Conservation (phyloP, 53 echinoderm and acorn worm species). For the Astropecten irregularis region DNA sequence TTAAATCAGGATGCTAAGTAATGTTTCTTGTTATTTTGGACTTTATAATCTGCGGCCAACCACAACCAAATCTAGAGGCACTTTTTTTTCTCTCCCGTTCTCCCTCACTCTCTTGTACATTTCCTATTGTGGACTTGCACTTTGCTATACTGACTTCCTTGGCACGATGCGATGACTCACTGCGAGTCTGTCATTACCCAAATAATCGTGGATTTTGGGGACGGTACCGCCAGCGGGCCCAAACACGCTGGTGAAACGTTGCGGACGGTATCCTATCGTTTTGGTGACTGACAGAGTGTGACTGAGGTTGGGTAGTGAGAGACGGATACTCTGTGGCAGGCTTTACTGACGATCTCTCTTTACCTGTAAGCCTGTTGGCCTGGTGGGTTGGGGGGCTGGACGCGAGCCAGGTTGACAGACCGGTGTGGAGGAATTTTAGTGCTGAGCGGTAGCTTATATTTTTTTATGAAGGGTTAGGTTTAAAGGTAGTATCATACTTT, state of each 20-base stretch:
- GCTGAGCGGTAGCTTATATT: too few relatives aligned
- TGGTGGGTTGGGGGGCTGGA: too few relatives aligned
- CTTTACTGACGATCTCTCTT: too few relatives aligned
- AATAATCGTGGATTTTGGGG: conserved; percentile 38
- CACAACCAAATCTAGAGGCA: background rate
- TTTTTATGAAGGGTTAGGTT: too few relatives aligned
- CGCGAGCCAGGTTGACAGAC: too few relatives aligned
- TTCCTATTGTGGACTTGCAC: conserved; percentile 17
- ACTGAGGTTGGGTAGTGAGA: conserved; percentile 37
- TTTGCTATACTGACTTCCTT: conserved; percentile 31
- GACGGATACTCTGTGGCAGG: conserved; percentile 22
- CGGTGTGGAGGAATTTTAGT: too few relatives aligned
- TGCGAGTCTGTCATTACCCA: conserved; percentile 50
- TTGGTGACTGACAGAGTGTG: conserved; percentile 50
- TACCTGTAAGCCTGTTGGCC: too few relatives aligned
- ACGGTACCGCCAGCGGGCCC: conserved; percentile 42
- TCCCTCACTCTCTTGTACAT: background rate
- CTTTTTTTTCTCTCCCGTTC: background rate
- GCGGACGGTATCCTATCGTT: conserved; percentile 37
- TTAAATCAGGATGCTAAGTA: too few relatives aligned
- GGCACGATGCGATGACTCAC: conserved; percentile 20
- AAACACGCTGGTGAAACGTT: conserved; percentile 42
- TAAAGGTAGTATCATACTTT: too few relatives aligned
- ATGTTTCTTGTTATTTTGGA: background rate
- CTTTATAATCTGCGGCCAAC: conserved; percentile 10